phyloP scores from a whole-genome alignment of 2,797 vertebrate species.

The Oryzias dopingdopingensis region DNA sequence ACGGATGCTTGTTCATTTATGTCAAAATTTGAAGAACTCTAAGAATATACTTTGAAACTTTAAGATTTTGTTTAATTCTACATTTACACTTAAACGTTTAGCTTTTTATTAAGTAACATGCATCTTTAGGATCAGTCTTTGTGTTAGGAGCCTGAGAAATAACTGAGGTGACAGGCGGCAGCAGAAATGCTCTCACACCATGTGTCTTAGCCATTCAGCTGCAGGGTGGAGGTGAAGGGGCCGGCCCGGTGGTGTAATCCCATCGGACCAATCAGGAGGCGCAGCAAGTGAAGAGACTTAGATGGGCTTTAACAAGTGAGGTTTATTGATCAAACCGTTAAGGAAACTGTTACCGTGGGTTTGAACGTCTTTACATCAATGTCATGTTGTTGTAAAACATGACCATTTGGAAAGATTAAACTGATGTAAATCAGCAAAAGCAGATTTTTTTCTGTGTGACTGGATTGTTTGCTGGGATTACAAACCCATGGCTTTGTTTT shows the following conservation, averaged over 20 bases:
- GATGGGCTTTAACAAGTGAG: constrained; percentile 37
- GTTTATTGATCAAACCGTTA: not conserved
- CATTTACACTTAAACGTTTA: no score
- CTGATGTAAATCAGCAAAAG: no score
- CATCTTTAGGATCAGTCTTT: constrained; percentile 15
- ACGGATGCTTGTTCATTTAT: not conserved
- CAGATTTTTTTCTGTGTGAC: no score
- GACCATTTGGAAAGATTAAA: no score
- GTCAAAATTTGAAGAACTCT: not conserved
- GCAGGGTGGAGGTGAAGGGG: constrained; percentile 1
- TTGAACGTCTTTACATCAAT: no score
- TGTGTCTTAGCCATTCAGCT: constrained; percentile 37
- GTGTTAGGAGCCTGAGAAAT: constrained; percentile 21
- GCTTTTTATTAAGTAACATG: not conserved
- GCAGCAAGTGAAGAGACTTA: constrained; percentile 40
- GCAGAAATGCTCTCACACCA: constrained; percentile 34
- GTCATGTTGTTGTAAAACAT: no score
- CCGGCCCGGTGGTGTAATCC: constrained; percentile 49
- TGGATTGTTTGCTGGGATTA: no score
- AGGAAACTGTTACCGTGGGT: no score
- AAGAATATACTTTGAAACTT: no score
- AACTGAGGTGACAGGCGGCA: constrained; percentile 39
- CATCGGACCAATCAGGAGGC: constrained; percentile 38
- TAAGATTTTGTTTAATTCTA: no score
- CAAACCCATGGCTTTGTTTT: not conserved